Conservation (phyloP, 2,888 invertebrate genomes). For the Tinea semifulvella region DNA sequence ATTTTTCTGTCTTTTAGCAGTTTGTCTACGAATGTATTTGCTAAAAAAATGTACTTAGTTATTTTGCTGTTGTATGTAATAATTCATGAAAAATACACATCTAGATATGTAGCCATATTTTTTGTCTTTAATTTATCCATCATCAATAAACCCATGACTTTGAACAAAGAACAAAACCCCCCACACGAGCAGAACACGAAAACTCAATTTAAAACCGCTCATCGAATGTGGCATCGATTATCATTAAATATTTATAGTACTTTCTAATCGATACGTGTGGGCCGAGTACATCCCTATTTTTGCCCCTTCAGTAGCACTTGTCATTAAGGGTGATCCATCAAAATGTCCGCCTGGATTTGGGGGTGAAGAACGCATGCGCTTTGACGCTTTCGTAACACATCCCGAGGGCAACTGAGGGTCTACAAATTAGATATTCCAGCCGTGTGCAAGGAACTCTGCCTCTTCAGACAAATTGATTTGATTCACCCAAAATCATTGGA, state of each 20-base stretch:
- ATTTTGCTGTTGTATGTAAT: too few species aligned
- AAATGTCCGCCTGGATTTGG: slow-evolving; percentile 64
- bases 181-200: too few species aligned
- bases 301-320: slow-evolving; percentile 54
- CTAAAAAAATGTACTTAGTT: too few species aligned
- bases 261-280: slow-evolving; percentile 8
- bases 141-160: too few species aligned
- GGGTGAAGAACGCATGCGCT: slow-evolving; percentile 50
- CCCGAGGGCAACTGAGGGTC: slow-evolving; percentile 12
- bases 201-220: too few species aligned
- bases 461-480: background rate
- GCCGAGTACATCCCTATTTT: slow-evolving; percentile 24
- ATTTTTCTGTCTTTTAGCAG: too few species aligned
- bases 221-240: background rate
- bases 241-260: slow-evolving; percentile 2
- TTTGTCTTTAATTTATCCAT: too few species aligned
- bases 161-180: too few species aligned
- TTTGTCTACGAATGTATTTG: too few species aligned
- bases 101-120: too few species aligned
- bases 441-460: background rate
- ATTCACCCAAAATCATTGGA: background rate
- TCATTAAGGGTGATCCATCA: slow-evolving; percentile 68
- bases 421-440: slow-evolving; percentile 11
- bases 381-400: background rate
- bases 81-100: too few species aligned